Percentiles rank a stretch among this genome's conserved stretches.
These are phyloP conservation scores for Formicarius rufipectus DNA, from an alignment of 2,113 vertebrate genomes.

Conservation along the genomic window DNA sequence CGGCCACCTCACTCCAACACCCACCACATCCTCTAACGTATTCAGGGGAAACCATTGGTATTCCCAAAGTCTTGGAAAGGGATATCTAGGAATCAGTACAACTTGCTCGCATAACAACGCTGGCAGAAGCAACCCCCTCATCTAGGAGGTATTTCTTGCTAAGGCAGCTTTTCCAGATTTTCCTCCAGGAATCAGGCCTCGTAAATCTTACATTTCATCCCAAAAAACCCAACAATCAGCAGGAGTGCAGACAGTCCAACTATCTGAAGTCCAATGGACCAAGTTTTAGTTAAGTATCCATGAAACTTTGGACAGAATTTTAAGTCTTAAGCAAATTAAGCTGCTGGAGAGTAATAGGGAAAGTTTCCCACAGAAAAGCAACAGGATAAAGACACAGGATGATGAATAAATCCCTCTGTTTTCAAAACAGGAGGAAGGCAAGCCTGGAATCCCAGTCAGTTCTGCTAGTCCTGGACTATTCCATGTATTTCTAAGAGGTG, in stretches of 20 bases:
- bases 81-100: not conserved
- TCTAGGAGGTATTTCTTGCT: no score
- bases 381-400: not conserved
- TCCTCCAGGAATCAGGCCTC: not conserved
- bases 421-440: not conserved
- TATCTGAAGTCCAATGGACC: not conserved
- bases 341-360: not conserved
- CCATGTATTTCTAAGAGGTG: not conserved
- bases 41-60: not conserved
- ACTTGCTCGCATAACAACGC: not conserved
- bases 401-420: not conserved
- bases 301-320: not conserved
- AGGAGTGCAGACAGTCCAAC: not conserved
- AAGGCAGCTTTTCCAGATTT: not conserved
- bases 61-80: not conserved
- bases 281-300: not conserved
- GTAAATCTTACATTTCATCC: not conserved
- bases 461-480: not conserved
- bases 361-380: not conserved
- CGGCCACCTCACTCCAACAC: not conserved
- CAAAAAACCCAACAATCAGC: not conserved
- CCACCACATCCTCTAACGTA: not conserved
- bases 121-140: not conserved
- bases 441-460: not conserved
- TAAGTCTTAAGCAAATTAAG: not conserved